phyloP scores from a whole-genome alignment of 2,797 vertebrate species.

The Rhinoraja longicauda region DNA sequence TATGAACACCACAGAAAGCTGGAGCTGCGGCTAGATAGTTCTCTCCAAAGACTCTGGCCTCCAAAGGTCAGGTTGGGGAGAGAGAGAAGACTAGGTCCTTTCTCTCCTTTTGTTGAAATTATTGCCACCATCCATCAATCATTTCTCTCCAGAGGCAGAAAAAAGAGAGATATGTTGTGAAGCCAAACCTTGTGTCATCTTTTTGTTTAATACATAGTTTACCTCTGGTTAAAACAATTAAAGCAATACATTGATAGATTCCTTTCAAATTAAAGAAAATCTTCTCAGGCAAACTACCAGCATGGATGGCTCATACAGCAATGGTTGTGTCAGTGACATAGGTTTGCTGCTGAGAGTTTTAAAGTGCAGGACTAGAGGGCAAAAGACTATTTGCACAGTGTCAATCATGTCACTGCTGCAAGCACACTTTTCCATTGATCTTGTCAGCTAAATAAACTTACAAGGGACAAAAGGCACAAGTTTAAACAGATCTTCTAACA shows the following conservation, averaged over 20 bases:
- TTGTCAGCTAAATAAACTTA: background rate
- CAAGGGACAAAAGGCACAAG: background rate
- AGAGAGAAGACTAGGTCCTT: background rate
- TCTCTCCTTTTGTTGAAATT: background rate
- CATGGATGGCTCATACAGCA: background rate
- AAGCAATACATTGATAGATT: background rate
- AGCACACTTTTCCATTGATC: background rate
- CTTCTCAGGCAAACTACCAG: background rate
- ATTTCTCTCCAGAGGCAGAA: background rate
- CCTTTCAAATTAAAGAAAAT: background rate
- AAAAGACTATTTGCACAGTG: background rate
- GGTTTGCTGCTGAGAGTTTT: background rate
- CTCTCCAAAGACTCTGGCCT: background rate
- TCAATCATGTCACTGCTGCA: background rate
- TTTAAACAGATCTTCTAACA: background rate
- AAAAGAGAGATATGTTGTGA: background rate
- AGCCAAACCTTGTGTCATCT: no score
- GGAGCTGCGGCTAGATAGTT: background rate
- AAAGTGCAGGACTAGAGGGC: background rate
- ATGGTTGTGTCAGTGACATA: background rate
- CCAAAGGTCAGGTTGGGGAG: background rate
- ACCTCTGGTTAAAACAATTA: background rate
- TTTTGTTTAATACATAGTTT: background rate
- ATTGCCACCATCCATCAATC: background rate
- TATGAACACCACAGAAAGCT: background rate